Evolutionary conservation across 2,113 vertebrate genomes (phyloP).

Genomic region (Sinocyclocheilus anophthalmus): DNA sequence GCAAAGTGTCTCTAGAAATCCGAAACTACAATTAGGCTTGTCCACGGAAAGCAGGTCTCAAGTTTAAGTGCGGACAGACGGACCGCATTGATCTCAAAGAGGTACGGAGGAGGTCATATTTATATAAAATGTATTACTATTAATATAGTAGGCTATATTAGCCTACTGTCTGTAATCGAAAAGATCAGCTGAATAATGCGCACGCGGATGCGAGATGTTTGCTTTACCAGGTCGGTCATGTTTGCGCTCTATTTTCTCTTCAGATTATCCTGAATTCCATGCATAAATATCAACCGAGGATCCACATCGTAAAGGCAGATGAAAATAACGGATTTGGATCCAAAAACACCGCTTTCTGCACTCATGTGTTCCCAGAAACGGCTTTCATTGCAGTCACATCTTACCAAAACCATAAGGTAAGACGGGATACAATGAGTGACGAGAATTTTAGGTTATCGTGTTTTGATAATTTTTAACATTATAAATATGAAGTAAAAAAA

Average conservation of each 20-base stretch:
- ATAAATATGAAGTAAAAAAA: background rate
- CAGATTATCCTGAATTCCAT: slow-evolving; percentile 99
- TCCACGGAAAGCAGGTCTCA: background rate
- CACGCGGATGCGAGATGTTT: background rate
- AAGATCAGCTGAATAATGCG: background rate
- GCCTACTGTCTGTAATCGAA: background rate
- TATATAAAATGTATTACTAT: no score
- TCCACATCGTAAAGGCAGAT: slow-evolving; percentile 98
- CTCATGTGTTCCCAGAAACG: slow-evolving; percentile 94
- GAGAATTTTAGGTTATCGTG: background rate
- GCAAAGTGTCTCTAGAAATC: background rate
- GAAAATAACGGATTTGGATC: slow-evolving; percentile 99
- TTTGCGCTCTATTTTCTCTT: background rate
- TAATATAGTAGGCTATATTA: background rate
- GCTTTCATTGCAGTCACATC: slow-evolving; percentile 97
- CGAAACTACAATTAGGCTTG: background rate
- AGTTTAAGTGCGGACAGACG: background rate
- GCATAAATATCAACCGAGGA: slow-evolving; percentile 98
- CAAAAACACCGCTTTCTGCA: slow-evolving; percentile 98
- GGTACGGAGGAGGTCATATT: no score
- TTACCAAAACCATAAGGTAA: slow-evolving; percentile 98
- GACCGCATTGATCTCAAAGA: background rate
- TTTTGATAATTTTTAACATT: background rate
- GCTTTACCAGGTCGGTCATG: background rate
- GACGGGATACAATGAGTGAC: no score